phyloP scores from a whole-genome alignment of 2,797 vertebrate species.

The Ctenosaura bakeri region DNA sequence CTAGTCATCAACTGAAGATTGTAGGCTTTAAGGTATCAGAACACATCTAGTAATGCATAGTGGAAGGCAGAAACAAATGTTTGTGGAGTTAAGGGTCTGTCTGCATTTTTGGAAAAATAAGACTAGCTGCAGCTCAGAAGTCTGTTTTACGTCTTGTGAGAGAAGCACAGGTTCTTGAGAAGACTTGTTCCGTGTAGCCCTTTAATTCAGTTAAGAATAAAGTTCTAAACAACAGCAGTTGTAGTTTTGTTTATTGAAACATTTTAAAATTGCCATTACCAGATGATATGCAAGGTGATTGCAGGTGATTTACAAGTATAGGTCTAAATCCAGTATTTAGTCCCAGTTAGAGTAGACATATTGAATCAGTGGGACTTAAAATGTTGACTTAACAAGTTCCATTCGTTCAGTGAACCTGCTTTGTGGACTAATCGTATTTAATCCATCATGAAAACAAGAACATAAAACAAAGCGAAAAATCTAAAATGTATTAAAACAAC shows the following conservation, averaged over 20 bases:
- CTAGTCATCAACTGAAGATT: background rate
- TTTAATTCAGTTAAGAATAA: background rate
- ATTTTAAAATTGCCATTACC: background rate
- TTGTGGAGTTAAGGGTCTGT: background rate
- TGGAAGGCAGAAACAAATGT: background rate
- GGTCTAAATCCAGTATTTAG: no score
- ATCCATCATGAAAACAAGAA: no score
- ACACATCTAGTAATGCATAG: background rate
- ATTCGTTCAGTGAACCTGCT: no score
- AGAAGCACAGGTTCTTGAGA: background rate
- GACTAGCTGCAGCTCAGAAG: background rate
- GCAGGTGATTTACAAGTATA: background rate
- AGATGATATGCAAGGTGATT: background rate
- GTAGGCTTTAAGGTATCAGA: background rate
- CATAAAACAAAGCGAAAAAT: no score
- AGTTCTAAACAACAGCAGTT: background rate
- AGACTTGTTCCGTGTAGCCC: background rate
- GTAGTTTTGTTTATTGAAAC: background rate
- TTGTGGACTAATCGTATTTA: no score
- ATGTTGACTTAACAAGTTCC: no score
- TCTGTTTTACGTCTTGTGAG: background rate
- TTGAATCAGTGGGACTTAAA: no score
- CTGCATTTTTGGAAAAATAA: background rate
- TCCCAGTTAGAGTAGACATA: background rate
- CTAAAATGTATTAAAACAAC: no score